phyloP scores from a whole-genome alignment of 23 tunicate species.

The Ciona savignyi region DNA sequence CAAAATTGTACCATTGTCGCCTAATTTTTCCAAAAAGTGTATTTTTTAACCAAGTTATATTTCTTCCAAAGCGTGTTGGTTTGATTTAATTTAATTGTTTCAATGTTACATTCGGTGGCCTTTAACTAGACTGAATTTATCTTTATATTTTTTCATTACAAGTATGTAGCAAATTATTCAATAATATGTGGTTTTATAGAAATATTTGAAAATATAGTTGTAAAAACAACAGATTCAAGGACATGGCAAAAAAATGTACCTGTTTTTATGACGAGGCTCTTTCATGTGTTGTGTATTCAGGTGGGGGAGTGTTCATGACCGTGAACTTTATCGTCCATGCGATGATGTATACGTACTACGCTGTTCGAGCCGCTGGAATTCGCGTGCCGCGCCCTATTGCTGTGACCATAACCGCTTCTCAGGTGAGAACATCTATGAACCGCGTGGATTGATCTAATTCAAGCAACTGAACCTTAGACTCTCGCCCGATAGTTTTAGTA shows the following conservation, averaged over 20 bases:
- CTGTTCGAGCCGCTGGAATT: conserved; percentile 61
- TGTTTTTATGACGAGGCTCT: no score
- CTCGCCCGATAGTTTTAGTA: no score
- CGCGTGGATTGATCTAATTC: no score
- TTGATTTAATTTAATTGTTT: background rate
- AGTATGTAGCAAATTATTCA: background rate
- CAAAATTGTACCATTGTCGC: background rate
- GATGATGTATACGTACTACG: conserved; percentile 77
- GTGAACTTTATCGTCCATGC: conserved; percentile 70
- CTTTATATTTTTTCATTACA: background rate
- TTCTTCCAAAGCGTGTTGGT: background rate
- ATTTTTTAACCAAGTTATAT: no score
- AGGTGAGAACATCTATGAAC: conserved; percentile 29
- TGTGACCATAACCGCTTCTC: conserved; percentile 40
- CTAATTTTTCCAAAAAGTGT: no score
- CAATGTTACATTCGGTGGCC: background rate
- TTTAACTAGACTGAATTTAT: background rate
- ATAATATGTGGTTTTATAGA: background rate
- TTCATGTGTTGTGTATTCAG: conserved; percentile 25
- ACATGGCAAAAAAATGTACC: background rate
- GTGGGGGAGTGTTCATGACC: conserved; percentile 68
- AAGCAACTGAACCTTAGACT: no score
- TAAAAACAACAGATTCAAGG: no score
- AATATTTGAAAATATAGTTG: background rate
- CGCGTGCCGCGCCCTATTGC: conserved; percentile 50